Percentiles rank a stretch among this genome's conserved stretches.
These are phyloP conservation scores for Neodon shergylaensis DNA, from an alignment of 2,113 vertebrate species.

Conservation along the genomic window DNA sequence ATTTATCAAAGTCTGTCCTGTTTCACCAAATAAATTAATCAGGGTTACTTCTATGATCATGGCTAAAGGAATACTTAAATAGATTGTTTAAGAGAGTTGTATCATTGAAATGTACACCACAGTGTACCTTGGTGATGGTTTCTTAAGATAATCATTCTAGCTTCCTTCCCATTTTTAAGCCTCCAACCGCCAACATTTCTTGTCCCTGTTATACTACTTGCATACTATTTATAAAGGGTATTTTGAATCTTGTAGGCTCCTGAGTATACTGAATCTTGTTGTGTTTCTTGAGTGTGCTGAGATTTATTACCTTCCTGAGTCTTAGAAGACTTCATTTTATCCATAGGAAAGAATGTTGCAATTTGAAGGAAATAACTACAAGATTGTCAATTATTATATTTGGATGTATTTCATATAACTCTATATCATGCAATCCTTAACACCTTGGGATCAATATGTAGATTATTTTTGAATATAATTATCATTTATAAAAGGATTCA, in stretches of 20 bases:
- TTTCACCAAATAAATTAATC: neutral
- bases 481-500: slow-evolving; percentile 9
- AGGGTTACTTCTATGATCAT: neutral
- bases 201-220: neutral
- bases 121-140: neutral
- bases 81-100: neutral
- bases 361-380: neutral
- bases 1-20: neutral
- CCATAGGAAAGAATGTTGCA: neutral
- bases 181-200: neutral
- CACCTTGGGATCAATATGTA: neutral
- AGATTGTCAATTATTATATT: neutral
- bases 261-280: neutral
- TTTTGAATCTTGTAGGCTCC: neutral
- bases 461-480: slow-evolving; percentile 31
- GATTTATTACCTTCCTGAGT: neutral
- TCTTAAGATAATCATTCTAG: neutral
- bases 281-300: neutral
- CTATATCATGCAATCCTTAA: neutral
- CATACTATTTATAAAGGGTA: neutral
- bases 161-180: neutral
- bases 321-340: neutral
- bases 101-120: neutral
- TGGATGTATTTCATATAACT: neutral
- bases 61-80: neutral